Conservation (phyloP, 2,888 invertebrate genomes). For the Morpho deidamia region DNA sequence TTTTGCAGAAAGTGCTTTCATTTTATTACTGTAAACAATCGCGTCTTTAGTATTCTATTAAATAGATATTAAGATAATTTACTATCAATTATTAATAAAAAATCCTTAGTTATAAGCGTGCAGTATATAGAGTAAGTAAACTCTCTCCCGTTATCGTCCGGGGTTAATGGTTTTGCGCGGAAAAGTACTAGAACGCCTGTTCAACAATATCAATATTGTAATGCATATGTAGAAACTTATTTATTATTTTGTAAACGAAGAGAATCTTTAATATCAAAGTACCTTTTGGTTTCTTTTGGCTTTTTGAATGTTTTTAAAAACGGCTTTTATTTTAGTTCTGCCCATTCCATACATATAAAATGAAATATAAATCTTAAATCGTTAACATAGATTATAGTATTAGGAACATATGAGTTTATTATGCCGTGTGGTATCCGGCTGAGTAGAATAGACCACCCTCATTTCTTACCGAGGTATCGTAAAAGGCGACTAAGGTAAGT, state of each 20-base stretch:
- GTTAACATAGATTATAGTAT: too few relatives aligned
- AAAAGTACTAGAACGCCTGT: slow-evolving; percentile 55
- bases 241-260: not conserved
- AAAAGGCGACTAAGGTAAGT: too few relatives aligned
- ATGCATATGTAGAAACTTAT: slow-evolving; percentile 14
- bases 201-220: slow-evolving; percentile 37
- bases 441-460: too few relatives aligned
- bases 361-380: too few relatives aligned
- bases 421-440: too few relatives aligned
- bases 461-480: too few relatives aligned
- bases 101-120: not conserved
- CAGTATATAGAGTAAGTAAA: slow-evolving; percentile 8
- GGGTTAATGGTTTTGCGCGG: slow-evolving; percentile 51
- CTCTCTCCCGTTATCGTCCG: slow-evolving; percentile 42
- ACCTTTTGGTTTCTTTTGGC: too few relatives aligned
- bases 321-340: too few relatives aligned
- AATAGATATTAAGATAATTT: slow-evolving; percentile 4
- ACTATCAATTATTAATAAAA: slow-evolving; percentile 1
- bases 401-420: too few relatives aligned
- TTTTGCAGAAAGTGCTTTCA: too few relatives aligned
- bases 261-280: not conserved
- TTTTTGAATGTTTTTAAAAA: too few relatives aligned
- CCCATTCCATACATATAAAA: too few relatives aligned
- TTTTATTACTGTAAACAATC: not conserved
- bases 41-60: slow-evolving; percentile 1